phyloP scores from a whole-genome alignment of 2,888 invertebrate genomes.

The Selenia dentaria region DNA sequence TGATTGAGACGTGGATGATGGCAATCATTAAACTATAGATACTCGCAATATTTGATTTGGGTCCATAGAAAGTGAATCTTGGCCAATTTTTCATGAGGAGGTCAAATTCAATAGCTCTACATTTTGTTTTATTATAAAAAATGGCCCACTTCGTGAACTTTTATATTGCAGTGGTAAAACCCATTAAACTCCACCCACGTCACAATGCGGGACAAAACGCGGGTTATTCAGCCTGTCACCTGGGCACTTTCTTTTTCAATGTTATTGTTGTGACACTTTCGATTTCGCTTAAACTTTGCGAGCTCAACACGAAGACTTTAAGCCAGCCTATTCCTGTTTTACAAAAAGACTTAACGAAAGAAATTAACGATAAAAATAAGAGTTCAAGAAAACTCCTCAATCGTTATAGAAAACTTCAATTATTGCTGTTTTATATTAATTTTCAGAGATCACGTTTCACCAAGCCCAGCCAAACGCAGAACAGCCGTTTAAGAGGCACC shows the following conservation, averaged over 20 bases:
- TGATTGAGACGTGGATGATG: constrained; percentile 3
- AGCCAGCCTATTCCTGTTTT: too few relatives aligned
- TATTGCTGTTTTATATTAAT: too few relatives aligned
- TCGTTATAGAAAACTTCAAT: too few relatives aligned
- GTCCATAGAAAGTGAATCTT: constrained; percentile 19
- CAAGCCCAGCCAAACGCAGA: constrained; percentile 6
- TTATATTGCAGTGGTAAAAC: constrained; percentile 35
- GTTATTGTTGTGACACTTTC: constrained; percentile 29
- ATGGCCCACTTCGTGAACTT: constrained; percentile 31
- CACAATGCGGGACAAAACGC: constrained; percentile 30
- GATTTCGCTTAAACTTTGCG: constrained; percentile 29
- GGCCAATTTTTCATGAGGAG: constrained; percentile 16
- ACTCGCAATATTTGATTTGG: constrained; percentile 7
- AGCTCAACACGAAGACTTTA: too few relatives aligned
- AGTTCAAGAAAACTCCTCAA: too few relatives aligned
- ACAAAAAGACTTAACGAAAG: too few relatives aligned
- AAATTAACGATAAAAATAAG: too few relatives aligned
- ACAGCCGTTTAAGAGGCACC: constrained; percentile 9
- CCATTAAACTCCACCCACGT: constrained; percentile 34
- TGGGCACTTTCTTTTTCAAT: constrained; percentile 44
- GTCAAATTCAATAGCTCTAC: constrained; percentile 32
- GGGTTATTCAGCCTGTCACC: constrained; percentile 36
- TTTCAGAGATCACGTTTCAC: not conserved
- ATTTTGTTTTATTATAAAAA: constrained; percentile 35
- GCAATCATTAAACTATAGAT: constrained; percentile 10